Base-by-base conservation (phyloP, 1,140 invertebrate species). In the Brachionus manjavacas region DNA sequence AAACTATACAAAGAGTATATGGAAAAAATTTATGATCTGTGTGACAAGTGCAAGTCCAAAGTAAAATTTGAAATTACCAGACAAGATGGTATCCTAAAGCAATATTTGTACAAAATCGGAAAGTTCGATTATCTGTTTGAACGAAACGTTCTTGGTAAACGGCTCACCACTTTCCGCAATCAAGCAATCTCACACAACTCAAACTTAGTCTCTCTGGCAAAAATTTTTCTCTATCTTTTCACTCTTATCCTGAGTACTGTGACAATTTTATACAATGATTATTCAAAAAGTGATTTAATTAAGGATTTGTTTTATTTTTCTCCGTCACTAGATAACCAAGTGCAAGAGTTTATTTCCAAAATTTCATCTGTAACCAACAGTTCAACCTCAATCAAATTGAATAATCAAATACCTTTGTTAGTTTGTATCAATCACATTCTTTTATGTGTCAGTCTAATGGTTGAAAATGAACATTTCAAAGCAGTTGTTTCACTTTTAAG, bases 31-130 rank as follows among this genome's bases (percentile, higher is more conserved):
- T 81, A 64, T 35, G 79, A 81, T 25, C 41, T 81, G 25, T 81
- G 79, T 23, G 31, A 39, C 6, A 28, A 20, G 12, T 81, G 79
- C 41, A 81, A 81, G 41, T 64, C 79, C 3, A 39, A 46, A 39
- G 79, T 81, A 31, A 81, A 81, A 43, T 81, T 81, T 68, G 79
- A 81, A 31, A 81, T 81, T 68, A 81, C 49, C 49, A 81, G 60
- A 46, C 79, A 81, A 81, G 79, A 81, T 68, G 79, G 79, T 43
- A 81, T 81, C 23, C 12, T 81, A 16, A 81, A 81, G 23, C 52
- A 81, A 28, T 68, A 81, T 60, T 46, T 81, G 28, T 81, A 31
- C 52, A 81, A 81, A 60, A 39, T 81, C 9, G 79, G 79, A 39
- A 20, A 64, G 9, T 64, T 81, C 20, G 52, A 81, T 20, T 81